Evolutionary conservation across 1,140 invertebrate species (phyloP), one percentile per base, ranked within the genome.

Genomic region (Caenorhabditis remanei): DNA sequence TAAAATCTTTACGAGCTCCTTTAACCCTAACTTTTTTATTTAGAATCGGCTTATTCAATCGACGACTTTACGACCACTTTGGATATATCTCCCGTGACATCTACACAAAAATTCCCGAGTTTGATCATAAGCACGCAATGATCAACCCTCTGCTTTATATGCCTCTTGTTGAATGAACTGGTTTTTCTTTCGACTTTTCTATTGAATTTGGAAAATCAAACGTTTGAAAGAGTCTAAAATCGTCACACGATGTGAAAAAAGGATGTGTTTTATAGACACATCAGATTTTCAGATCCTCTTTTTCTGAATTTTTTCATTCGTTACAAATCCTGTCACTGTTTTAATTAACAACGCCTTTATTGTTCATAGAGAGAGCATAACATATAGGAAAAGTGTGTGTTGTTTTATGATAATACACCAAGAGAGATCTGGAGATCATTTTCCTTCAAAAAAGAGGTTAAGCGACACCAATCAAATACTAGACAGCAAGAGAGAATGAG

Each of bases 11-110:
- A 32, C 32, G 32, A 32, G 32, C 32, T 32, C 32, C 32, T 2
- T 32, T 32, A 32, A 50, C 19, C 8, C 7, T 9, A 67, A 6
- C 24, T 65, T 75, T n/a, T 85, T 85, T 88, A 24, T 32, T 32
- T 75, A 89, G 88, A 85, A 43, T 89, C 14, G 21, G 21, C 16
- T 43, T 89, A 19, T 88, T 89, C 86, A 89, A 89, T 58, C 82
- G 88, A 16, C 40, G 43, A 2, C 83, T 88, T 3, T 55, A 85
- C 46, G 84, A 84, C 83, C 58, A 84, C n/a, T 89, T 88, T 50
- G 82, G 86, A 4, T 89, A 65, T 63, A 55, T 71, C 24, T 88
- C 86, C 46, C 67, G 67, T 11, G 21, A 85, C 16, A 79, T 85
- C 46, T 89, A 88, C 32, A 55, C 75, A 4, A 56, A 84, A 48